Percentiles rank a stretch among this genome's conserved stretches.
Conservation (phyloP, 2,113 vertebrate genomes). For the Aspidoscelis tigris region DNA sequence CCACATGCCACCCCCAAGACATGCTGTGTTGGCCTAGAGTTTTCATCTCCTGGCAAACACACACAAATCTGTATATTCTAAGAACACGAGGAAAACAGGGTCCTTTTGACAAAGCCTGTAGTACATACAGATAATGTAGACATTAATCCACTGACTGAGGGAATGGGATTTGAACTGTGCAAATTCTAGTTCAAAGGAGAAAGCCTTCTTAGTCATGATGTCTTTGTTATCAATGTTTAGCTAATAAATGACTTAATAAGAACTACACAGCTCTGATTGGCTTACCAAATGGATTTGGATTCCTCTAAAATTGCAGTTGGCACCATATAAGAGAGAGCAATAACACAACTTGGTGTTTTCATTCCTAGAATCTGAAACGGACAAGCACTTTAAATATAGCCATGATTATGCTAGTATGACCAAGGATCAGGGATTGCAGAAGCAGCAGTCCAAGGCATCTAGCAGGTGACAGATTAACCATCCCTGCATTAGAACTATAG, state of each 20-base stretch:
- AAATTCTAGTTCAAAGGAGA: constrained; percentile 66
- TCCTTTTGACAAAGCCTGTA: constrained; percentile 47
- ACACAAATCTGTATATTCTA: constrained; percentile 45
- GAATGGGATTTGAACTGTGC: constrained; percentile 58
- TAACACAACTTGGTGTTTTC: not conserved
- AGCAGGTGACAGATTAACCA: no score
- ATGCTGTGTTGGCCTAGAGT: constrained; percentile 51
- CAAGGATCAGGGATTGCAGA: no score
- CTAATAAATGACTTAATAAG: constrained; percentile 68
- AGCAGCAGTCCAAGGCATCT: no score
- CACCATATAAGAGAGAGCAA: not conserved
- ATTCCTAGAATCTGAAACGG: rapidly evolving
- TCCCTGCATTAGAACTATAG: no score
- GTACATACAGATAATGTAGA: constrained; percentile 57
- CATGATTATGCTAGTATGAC: not conserved
- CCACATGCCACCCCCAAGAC: constrained; percentile 51
- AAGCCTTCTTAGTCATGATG: constrained; percentile 44
- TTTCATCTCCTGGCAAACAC: constrained; percentile 61
- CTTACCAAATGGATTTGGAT: constrained; percentile 53
- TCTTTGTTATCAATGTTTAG: constrained; percentile 61
- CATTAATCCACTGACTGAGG: constrained; percentile 57
- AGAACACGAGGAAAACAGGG: constrained; percentile 11
- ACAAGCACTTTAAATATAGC: not conserved
- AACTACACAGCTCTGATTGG: constrained; percentile 54
- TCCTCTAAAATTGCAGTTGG: constrained; percentile 36